Percentiles rank a stretch among this genome's conserved stretches.
phyloP scores from a whole-genome alignment of 2,113 vertebrate genomes.

The Psephotus haematonotus region DNA sequence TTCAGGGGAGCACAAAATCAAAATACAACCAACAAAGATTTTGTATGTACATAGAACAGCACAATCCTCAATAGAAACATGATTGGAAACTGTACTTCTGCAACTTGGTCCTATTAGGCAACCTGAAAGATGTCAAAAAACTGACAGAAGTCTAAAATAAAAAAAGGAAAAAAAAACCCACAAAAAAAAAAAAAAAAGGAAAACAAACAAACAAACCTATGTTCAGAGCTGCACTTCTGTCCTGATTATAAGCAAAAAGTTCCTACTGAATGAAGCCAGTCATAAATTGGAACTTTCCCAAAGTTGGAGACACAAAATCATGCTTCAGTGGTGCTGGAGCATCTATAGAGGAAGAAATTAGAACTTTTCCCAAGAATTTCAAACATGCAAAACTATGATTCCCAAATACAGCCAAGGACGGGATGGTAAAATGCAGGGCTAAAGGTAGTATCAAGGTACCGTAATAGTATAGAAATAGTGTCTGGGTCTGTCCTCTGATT shows the following conservation, averaged over 20 bases:
- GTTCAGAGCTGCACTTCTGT: not conserved
- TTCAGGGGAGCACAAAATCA: not conserved
- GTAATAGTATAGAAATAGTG: not conserved
- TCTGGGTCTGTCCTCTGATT: not conserved
- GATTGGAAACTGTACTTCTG: not conserved
- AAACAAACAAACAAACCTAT: not conserved
- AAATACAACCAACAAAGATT: not conserved
- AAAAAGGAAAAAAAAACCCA: not conserved
- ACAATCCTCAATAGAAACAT: not conserved
- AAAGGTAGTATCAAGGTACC: not conserved
- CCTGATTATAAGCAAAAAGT: not conserved
- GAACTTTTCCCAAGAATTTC: not conserved
- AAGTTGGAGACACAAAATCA: not conserved
- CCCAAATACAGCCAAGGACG: not conserved
- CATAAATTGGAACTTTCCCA: not conserved
- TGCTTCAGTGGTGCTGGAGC: not conserved
- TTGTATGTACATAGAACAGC: not conserved
- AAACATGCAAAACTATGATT: not conserved
- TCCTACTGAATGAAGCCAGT: not conserved
- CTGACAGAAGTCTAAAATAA: not conserved
- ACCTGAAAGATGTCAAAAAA: not conserved
- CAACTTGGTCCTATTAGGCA: not conserved
- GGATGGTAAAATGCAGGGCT: not conserved
- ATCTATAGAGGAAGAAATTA: not conserved
- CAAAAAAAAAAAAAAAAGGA: too few relatives aligned